Evolutionary conservation across 2,888 invertebrate genomes (phyloP).

Genomic region (Folsomia candida): DNA sequence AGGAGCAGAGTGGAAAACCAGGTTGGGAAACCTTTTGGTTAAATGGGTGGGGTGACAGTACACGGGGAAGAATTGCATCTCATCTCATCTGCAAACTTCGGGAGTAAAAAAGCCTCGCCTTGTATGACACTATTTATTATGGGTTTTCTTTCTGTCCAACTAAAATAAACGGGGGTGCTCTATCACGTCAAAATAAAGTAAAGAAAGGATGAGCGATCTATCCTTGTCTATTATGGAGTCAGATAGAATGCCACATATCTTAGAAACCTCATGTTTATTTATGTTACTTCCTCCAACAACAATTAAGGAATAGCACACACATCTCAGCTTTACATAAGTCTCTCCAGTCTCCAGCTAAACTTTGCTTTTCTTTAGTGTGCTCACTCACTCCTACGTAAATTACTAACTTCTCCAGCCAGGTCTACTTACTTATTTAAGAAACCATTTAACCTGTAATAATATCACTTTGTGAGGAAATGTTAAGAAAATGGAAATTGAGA

Average conservation of each 20-base stretch:
- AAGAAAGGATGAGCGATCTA: neutral
- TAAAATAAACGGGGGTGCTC: neutral
- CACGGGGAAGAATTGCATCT: too few species aligned
- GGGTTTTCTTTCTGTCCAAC: too few species aligned
- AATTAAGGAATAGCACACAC: neutral
- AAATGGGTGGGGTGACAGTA: too few species aligned
- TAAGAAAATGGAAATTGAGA: neutral
- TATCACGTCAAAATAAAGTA: constrained; percentile 1
- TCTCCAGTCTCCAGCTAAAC: neutral
- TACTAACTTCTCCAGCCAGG: too few species aligned
- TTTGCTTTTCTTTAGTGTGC: neutral
- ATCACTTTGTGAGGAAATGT: too few species aligned
- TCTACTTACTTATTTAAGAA: too few species aligned
- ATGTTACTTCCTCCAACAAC: neutral
- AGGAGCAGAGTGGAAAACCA: too few species aligned
- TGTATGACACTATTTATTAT: too few species aligned
- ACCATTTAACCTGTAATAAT: too few species aligned
- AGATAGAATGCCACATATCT: neutral
- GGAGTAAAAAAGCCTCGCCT: too few species aligned
- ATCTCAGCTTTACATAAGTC: neutral
- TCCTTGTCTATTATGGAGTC: neutral
- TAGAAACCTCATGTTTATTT: neutral
- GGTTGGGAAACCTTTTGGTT: too few species aligned
- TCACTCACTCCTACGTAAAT: neutral
- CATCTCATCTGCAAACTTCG: too few species aligned